Base-by-base conservation (phyloP, 2,888 invertebrate species). In the Creontiades dilutus region DNA sequence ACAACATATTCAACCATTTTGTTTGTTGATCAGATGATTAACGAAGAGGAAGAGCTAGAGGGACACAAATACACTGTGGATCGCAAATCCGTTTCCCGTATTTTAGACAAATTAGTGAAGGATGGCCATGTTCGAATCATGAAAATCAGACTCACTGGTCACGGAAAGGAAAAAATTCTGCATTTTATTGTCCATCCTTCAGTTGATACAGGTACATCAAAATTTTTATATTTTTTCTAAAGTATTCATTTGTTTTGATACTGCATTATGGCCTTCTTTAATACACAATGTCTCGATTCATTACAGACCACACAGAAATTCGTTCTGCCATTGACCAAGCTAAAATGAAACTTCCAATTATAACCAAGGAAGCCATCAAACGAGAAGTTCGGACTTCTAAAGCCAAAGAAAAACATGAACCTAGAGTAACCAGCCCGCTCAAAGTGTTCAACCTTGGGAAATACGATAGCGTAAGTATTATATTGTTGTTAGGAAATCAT, bases 71-170 rank as follows among this genome's bases (percentile, higher is more conserved):
- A 94, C 0, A 94, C 93, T 89, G 94, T 95, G 80, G 96, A 96
- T 92, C 95, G 94, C 91, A 96, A 95, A 92, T 95, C 96, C 0
- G 92, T 97, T 37, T 92, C 94, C 11, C 94, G 96, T 19, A 92
- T 97, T 19, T 92, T 96, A 27, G 93, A 93, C 37, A 94, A 94
- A 89, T 93, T 97, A 90, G 94, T 94, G 0, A 93, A 93, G 88
- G 95, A 95, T 80, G 95, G 95, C 13, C 94, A 95, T 89, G 93
- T 96, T 9, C 95, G 95, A 92, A 93, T 94, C 23, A 94, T 94
- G 27, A 92, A 92, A 90, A 92, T 95, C n/a, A 92, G 93, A 81
- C 92, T 96, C 57, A 94, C 93, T 61, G 93, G 93, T 52, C 93
- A 93, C 12, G 93, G 93, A 0, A 93, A 93, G 90, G 93, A 93